These are phyloP conservation scores for Mus musculus DNA, from an alignment of 2,113 vertebrate species.

Conservation along the genomic window DNA sequence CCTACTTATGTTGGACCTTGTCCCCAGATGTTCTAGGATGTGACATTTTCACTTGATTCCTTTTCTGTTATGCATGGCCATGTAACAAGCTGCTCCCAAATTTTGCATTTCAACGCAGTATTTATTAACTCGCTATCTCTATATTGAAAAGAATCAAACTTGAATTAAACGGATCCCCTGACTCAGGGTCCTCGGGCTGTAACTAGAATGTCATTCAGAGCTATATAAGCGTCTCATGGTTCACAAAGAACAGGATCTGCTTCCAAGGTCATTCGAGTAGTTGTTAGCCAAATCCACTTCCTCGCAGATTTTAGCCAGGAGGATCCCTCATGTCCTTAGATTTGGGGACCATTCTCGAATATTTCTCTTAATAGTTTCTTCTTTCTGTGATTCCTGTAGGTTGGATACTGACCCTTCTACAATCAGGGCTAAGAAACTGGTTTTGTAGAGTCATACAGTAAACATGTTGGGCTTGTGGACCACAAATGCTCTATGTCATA, in stretches of 20 bases:
- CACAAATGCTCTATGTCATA: not conserved
- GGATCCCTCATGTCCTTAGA: not conserved
- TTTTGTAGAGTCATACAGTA: not conserved
- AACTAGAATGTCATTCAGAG: not conserved
- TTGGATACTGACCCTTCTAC: not conserved
- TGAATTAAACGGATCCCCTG: not conserved
- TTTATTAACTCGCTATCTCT: conserved; percentile 5
- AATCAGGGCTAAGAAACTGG: not conserved
- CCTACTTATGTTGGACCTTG: conserved; percentile 25
- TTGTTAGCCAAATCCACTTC: not conserved
- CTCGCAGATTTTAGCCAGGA: not conserved
- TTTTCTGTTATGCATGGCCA: not conserved
- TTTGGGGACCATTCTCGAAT: not conserved
- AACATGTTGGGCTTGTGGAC: not conserved
- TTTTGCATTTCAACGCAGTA: conserved; percentile 8
- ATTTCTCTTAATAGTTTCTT: conserved; percentile 31
- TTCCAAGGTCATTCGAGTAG: not conserved
- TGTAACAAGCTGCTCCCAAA: not conserved
- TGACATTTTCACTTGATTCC: not conserved
- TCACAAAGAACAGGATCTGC: not conserved
- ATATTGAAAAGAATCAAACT: conserved; percentile 3
- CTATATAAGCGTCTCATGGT: not conserved
- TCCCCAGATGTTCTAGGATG: not conserved
- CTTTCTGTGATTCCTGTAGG: not conserved
- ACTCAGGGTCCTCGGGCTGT: not conserved